phyloP scores from a whole-genome alignment of 1,140 invertebrate genomes.

The Battus philenor region DNA sequence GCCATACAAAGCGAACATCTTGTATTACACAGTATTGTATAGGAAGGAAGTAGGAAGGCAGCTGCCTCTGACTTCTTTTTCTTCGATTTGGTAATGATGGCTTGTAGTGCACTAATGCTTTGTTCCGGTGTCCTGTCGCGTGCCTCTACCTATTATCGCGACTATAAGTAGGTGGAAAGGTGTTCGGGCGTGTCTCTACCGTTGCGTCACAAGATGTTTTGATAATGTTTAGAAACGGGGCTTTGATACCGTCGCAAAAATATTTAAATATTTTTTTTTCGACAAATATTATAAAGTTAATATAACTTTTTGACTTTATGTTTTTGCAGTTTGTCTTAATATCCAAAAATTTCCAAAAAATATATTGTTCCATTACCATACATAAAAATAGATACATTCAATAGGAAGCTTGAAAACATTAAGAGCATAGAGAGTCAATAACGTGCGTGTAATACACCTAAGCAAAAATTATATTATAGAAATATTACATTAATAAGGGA shows the following conservation, averaged over 20 bases:
- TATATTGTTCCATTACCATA: no score
- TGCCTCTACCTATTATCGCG: slow-evolving; percentile 51
- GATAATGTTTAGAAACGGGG: slow-evolving; percentile 21
- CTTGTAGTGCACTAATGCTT: slow-evolving; percentile 63
- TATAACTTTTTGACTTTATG: neutral
- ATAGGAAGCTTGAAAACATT: no score
- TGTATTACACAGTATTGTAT: slow-evolving; percentile 69
- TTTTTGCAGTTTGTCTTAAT: no score
- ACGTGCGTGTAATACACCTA: no score
- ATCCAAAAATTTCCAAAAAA: no score
- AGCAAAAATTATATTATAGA: no score
- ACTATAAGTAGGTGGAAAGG: slow-evolving; percentile 67
- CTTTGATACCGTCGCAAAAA: neutral
- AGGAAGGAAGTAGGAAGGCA: slow-evolving; percentile 70
- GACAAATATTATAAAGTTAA: neutral
- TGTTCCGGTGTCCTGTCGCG: slow-evolving; percentile 66
- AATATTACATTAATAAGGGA: no score
- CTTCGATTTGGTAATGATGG: slow-evolving; percentile 67
- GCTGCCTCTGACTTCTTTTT: slow-evolving; percentile 62
- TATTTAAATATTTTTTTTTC: neutral
- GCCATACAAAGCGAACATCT: slow-evolving; percentile 57
- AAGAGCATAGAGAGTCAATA: no score
- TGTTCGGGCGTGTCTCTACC: slow-evolving; percentile 53
- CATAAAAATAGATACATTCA: no score
- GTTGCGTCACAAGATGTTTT: slow-evolving; percentile 63